Evolutionary conservation across 2,113 vertebrate species (phyloP).

Genomic region (Theristicus caerulescens): DNA sequence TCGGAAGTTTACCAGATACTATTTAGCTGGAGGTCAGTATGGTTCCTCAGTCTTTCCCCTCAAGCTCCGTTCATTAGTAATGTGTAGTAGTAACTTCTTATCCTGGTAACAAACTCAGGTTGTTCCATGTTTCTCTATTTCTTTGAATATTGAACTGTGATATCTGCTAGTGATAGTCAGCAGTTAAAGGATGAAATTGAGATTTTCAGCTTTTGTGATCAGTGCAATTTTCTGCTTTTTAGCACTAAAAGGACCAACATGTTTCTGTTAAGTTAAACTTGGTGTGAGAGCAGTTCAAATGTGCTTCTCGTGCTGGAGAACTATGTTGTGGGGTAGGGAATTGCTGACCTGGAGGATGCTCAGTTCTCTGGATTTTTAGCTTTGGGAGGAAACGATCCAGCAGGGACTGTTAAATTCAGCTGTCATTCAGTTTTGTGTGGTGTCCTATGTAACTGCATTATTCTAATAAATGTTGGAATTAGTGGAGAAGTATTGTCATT

Average conservation of each 20-base stretch:
- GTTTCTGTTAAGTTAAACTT: background rate
- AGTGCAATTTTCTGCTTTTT: background rate
- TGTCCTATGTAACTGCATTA: background rate
- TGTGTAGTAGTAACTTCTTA: background rate
- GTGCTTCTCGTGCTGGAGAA: background rate
- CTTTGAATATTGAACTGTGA: background rate
- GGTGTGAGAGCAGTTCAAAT: background rate
- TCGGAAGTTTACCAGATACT: background rate
- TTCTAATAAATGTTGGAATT: background rate
- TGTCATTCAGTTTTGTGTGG: background rate
- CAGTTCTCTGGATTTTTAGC: background rate
- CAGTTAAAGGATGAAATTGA: background rate
- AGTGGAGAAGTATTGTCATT: background rate
- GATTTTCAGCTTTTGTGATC: background rate
- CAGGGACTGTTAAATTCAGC: background rate
- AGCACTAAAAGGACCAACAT: accelerated
- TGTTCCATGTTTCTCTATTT: background rate
- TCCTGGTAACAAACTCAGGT: background rate
- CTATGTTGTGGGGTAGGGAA: background rate
- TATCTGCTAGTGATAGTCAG: background rate
- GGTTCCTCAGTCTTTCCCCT: background rate
- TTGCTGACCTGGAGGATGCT: background rate
- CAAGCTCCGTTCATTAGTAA: background rate
- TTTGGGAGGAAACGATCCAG: background rate
- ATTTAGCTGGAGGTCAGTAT: background rate